Evolutionary conservation across 2,113 vertebrate genomes (phyloP).

Genomic region (Pongo pygmaeus): DNA sequence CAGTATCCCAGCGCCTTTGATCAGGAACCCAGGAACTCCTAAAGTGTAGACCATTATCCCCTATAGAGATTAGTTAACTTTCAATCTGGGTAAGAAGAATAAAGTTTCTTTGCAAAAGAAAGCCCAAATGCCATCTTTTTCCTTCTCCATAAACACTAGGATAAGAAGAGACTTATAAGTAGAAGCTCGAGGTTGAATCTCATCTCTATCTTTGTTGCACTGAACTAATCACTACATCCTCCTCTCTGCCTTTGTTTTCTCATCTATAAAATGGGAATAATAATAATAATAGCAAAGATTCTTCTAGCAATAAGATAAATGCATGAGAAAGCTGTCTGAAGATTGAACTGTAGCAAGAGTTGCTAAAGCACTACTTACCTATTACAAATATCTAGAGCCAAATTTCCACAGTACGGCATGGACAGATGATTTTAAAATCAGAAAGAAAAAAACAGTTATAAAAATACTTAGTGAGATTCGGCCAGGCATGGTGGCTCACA

Average conservation of each 20-base stretch:
- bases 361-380: not conserved
- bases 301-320: not conserved
- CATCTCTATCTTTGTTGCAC: not conserved
- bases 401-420: not conserved
- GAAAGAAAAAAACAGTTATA: not conserved
- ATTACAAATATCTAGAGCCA: not conserved
- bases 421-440: not conserved
- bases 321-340: not conserved
- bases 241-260: not conserved
- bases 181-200: not conserved
- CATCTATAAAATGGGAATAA: not conserved
- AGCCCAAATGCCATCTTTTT: not conserved
- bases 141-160: not conserved
- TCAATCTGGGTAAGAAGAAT: not conserved
- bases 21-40: not conserved
- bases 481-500: too few species aligned
- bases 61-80: not conserved
- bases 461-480: not conserved
- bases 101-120: not conserved
- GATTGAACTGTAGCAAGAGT: accelerated
- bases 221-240: not conserved
- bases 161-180: not conserved
- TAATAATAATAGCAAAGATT: not conserved
- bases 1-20: not conserved
- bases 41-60: not conserved